Conservation (phyloP, 2,113 vertebrate genomes). For the Nicator chloris region DNA sequence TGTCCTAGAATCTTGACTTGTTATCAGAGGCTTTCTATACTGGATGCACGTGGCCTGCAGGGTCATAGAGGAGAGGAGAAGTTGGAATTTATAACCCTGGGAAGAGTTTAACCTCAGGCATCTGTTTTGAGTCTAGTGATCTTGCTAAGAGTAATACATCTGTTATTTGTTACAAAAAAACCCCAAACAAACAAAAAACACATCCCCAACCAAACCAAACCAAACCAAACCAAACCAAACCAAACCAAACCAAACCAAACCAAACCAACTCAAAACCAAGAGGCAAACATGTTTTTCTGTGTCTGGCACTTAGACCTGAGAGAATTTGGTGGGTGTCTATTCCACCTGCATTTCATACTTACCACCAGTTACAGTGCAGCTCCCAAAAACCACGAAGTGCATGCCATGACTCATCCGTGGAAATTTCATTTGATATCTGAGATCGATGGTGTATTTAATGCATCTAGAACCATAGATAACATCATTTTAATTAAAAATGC, state of each 20-base stretch:
- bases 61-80: fast-evolving
- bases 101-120: background rate
- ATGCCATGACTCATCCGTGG: background rate
- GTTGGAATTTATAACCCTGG: background rate
- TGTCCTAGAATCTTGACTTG: background rate
- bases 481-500: slow-evolving; percentile 71
- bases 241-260: background rate
- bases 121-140: background rate
- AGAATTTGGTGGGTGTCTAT: background rate
- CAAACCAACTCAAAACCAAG: too few relatives aligned
- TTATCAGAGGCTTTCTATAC: background rate
- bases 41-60: fast-evolving
- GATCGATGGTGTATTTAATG: slow-evolving; percentile 53
- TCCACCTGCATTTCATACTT: background rate
- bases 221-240: too few relatives aligned
- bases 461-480: slow-evolving; percentile 58
- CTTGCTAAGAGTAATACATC: background rate
- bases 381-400: background rate
- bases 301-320: background rate
- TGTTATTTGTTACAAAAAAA: background rate
- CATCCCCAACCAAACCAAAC: too few relatives aligned
- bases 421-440: slow-evolving; percentile 46
- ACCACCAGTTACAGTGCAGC: background rate
- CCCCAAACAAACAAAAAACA: too few relatives aligned
- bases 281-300: background rate